Evolutionary conservation across 2,797 vertebrate genomes (phyloP).

Genomic region (Sebastes steindachneri): DNA sequence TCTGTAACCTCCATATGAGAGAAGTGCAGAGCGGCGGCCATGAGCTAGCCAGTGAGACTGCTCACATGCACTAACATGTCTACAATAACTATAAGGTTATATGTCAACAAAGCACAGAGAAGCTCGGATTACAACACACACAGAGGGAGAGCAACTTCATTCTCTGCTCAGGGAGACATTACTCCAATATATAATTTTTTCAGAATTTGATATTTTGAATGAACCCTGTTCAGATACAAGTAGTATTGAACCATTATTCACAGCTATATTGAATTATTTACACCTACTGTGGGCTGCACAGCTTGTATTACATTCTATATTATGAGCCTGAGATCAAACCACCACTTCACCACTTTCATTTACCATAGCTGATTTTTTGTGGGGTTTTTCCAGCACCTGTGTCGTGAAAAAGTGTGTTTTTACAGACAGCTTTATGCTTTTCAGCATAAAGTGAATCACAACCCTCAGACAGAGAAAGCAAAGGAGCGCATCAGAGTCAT

Average conservation of each 20-base stretch:
- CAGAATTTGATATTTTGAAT: too few species aligned
- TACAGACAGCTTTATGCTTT: conserved; percentile 4
- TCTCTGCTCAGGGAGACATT: too few species aligned
- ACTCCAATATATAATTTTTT: too few species aligned
- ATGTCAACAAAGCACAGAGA: too few species aligned
- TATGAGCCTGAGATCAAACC: neutral
- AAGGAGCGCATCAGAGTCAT: neutral
- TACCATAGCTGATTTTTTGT: neutral
- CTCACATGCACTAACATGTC: too few species aligned
- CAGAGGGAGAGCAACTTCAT: too few species aligned
- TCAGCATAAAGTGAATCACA: conserved; percentile 4
- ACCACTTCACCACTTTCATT: neutral
- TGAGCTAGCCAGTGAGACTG: too few species aligned
- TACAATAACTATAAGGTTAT: too few species aligned
- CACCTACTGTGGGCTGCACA: neutral
- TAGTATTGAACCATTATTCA: neutral
- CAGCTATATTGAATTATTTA: conserved; percentile 8
- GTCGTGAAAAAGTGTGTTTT: conserved; percentile 2
- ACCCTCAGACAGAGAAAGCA: neutral
- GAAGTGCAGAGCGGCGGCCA: too few species aligned
- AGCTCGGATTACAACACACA: too few species aligned
- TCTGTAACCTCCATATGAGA: neutral
- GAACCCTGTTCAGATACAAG: neutral
- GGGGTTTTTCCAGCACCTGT: neutral
- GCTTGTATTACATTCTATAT: neutral